phyloP scores from a whole-genome alignment of 2,888 invertebrate genomes.

The Chalcis sispes region DNA sequence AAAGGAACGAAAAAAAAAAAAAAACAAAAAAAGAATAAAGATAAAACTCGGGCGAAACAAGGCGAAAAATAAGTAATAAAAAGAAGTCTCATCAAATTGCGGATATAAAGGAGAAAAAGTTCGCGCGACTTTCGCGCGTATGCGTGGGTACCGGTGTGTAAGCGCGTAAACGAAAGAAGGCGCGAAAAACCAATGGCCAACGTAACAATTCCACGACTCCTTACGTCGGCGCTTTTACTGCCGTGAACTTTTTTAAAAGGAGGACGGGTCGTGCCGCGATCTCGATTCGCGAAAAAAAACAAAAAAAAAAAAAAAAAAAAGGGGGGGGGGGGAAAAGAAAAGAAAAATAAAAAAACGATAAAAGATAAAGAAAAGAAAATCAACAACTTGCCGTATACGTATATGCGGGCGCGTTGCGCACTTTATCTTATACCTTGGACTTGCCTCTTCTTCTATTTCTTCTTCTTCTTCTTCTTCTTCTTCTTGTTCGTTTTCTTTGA shows the following conservation, averaged over 20 bases:
- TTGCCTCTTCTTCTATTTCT: neutral
- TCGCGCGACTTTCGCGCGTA: no score
- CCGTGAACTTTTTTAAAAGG: conserved; percentile 43
- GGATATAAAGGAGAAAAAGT: conserved; percentile 48
- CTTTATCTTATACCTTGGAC: neutral
- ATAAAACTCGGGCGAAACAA: neutral
- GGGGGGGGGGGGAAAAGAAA: no score
- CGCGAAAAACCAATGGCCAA: conserved; percentile 43
- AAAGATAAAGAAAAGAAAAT: no score
- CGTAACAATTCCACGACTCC: conserved; percentile 47
- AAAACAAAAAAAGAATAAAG: no score
- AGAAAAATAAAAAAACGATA: no score
- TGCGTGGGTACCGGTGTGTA: no score
- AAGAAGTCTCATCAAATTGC: conserved; percentile 37
- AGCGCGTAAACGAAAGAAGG: conserved; percentile 1
- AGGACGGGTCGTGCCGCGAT: no score
- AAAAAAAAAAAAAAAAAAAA: no score
- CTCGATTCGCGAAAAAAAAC: no score
- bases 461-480: neutral
- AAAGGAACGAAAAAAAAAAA: no score
- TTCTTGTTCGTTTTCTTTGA: conserved; percentile 24
- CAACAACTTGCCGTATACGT: neutral
- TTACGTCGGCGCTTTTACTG: conserved; percentile 14
- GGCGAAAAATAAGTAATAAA: conserved; percentile 33
- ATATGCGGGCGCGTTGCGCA: neutral